Evolutionary conservation across 2,888 invertebrate species (phyloP), one percentile per base, ranked within the genome.

Genomic region (Heliconius aoede): DNA sequence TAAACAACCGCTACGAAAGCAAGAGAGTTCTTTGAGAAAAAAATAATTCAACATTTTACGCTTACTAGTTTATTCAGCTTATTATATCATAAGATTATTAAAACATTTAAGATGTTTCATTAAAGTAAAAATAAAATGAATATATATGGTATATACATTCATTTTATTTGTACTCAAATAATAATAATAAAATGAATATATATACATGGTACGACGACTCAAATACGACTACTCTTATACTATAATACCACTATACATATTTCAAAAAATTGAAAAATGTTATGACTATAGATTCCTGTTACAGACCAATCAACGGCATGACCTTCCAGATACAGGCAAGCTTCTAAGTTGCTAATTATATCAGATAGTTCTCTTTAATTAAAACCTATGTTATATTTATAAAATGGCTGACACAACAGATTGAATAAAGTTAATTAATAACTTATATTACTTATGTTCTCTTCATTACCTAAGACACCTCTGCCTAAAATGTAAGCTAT

Each of bases 21-120:
- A 40, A 60, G 21, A 72, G 36, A 61, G 60, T 61, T 21, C 26
- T 72, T 72, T 72, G 58, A 58, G 46, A 30, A 61, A 36, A 60
- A 60, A 61, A 72, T 36, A 60, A 60, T 40, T 60, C 36, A 61
- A 72, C 69, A 40, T 60, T 71, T 72, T 28, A 51, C 32, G 32
- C 7, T n/a, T 72, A 61, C 72, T 61, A 24, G 15, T 72, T 28
- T 40, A 26, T 60, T 40, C 61, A 40, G 36, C 36, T 40, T 36
- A 60, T 26, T 26, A 28, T 32, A 28, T 51, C 15, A 40, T 40
- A 72, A 40, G 5, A 36, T 32, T 24, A 55, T 71, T 21, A 26
- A 26, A 18, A 36, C 21, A 55, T 68, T 68, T 55, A 30, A 69
- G 8, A 21, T 46, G 9, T 68, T 51, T 21, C 18, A 5, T 46